These are phyloP conservation scores for Erebia palarica DNA, from an alignment of 2,888 invertebrate species.

Conservation along the genomic window DNA sequence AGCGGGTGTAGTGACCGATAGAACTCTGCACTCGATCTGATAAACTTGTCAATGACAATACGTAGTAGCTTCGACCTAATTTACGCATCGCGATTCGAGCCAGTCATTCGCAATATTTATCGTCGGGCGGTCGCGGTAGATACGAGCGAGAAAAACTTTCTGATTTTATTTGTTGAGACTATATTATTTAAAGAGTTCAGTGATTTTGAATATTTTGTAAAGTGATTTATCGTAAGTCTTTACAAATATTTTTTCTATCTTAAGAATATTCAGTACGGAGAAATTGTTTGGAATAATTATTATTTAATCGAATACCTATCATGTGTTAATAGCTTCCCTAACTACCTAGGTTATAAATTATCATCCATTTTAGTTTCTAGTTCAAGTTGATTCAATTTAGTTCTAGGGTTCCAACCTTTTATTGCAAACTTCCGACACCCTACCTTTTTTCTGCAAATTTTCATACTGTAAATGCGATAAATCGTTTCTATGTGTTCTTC, in stretches of 20 bases:
- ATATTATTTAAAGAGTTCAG: neutral
- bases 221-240: conserved; percentile 21
- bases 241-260: neutral
- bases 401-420: neutral
- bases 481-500: too few relatives aligned
- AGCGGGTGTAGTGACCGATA: neutral
- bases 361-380: neutral
- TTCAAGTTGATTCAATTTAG: neutral
- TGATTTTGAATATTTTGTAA: conserved; percentile 1
- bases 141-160: conserved; percentile 14
- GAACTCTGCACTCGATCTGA: conserved; percentile 19
- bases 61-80: conserved; percentile 41
- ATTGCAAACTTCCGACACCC: neutral
- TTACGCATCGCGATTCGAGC: conserved; percentile 41
- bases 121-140: conserved; percentile 33
- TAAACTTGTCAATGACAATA: conserved; percentile 29
- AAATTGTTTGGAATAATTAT: too few relatives aligned
- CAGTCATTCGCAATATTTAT: conserved; percentile 56
- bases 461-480: too few relatives aligned
- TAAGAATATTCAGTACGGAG: neutral
- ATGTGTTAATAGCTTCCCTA: too few relatives aligned
- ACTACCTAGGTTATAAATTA: too few relatives aligned
- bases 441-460: neutral
- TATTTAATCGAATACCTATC: too few relatives aligned
- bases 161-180: neutral